Base-by-base conservation (phyloP, 2,113 vertebrate genomes). In the Aix galericulata region DNA sequence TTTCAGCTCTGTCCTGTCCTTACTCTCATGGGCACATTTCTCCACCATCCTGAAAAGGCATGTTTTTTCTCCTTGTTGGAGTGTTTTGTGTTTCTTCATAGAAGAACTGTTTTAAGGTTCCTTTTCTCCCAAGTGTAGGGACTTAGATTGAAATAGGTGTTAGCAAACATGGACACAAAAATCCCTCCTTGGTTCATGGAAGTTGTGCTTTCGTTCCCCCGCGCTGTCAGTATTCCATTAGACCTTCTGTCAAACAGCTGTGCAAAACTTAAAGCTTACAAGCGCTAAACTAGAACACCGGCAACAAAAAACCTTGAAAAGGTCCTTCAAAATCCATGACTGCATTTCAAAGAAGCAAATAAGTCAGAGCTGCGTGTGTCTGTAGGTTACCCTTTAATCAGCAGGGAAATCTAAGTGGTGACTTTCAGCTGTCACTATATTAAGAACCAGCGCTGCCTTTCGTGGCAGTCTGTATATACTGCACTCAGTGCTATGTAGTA, bases 391-490 rank as follows among this genome's bases (percentile, higher is more conserved):
- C 76, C 77, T 92, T 74, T 75, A 78, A 81, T 95, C 94, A 88
- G 8, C 3, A 50, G 88, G 89, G 91, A 93, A 62, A 27, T 76
- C 21, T 8, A 40, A 84, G 93, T 77, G 81, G 89, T 91, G 93
- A 91, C 92, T 97, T 90, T 91, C 34, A 93, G 91, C 95, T 96
- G 93, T 95, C 90, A 75, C 29, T 89, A 42, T 69, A 90, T 56
- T 88, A 96, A 94, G 96, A 95, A 80, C 46, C 96, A 88, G 94
- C 1, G 38, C 94, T 96, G 95, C 92, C 87, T 96, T 95, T 90
- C 81, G 95, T 90, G 94, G 74, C 96, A 91, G 93, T 78, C 87
- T 97, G 95, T 97, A 42, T 97, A 96, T 76, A 93, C 86, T 94
- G 95, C 91, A 6, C 88, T 50, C 91, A 1, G 71, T 73, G 21